Base-by-base conservation (phyloP, 1,140 invertebrate species). In the Trinorchestia longiramus region DNA sequence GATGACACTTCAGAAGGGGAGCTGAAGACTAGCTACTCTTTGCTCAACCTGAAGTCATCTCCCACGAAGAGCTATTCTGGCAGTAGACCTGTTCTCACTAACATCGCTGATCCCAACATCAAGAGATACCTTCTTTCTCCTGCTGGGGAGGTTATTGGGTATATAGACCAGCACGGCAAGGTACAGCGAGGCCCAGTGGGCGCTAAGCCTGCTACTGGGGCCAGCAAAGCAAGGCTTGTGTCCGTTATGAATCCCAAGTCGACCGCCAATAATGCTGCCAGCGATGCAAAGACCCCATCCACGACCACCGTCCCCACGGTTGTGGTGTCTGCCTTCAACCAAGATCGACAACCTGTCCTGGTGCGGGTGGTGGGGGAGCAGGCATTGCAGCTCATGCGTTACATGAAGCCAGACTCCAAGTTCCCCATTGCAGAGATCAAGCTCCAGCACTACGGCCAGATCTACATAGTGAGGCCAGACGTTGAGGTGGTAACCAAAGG, bases 401-500 rank as follows among this genome's bases (percentile, higher is more conserved):
- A 96, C 95, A 97, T 97, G 95, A 95, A 95, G 95, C 96, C 96
- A 43, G 62, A 95, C 41, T 96, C 91, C 28, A 97, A 97, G 88
- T 96, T 96, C 23, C 96, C 96, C 91, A 96, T 96, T 0, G 95
- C 96, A 17, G 96, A 97, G 96, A 96, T 97, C 87, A 97, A 97
- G 92, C 96, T 97, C 36, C 96, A 97, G 62, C 96, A 96, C 41
- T 96, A 96, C 94, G 95, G 95, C 44, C 96, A 97, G 95, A 97
- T 96, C 45, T 97, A 96, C 95, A 97, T 96, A 41, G 95, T 97
- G 42, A 96, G 96, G 92, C 96, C 96, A 44, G 96, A 97, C 95
- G 96, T 96, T 53, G 96, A 97, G 43, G 96, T 97, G 77, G 96
- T 96, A 23, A 97, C 96, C 41, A 44, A 96, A 45, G 96, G 96